phyloP scores from a whole-genome alignment of 2,113 vertebrate species.

The Cyanoderma ruficeps region DNA sequence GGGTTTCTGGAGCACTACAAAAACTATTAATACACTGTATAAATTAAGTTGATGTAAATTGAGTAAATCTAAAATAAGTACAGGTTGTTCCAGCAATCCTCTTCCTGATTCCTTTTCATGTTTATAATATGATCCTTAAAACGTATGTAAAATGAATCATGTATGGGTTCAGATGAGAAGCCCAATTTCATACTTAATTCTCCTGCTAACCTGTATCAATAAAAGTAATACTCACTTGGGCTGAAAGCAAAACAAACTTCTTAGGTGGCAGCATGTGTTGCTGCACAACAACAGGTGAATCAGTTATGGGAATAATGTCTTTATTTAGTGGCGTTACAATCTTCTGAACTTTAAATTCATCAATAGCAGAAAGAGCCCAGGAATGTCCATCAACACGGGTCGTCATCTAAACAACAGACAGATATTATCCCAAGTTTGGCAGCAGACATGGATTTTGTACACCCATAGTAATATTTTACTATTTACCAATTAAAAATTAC shows the following conservation, averaged over 20 bases:
- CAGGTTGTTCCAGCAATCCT: neutral
- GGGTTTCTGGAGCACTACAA: neutral
- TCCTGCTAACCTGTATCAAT: neutral
- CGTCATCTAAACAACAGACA: slow-evolving; percentile 81
- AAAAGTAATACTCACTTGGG: slow-evolving; percentile 79
- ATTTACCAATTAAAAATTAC: neutral
- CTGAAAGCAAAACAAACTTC: slow-evolving; percentile 94
- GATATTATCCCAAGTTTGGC: neutral
- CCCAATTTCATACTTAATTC: neutral
- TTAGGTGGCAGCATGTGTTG: slow-evolving; percentile 91
- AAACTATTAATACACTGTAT: neutral
- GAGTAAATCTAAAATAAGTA: neutral
- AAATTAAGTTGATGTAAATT: neutral
- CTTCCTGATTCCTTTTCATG: neutral
- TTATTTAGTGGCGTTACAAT: slow-evolving; percentile 89
- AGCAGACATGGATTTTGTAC: neutral
- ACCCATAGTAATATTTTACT: neutral
- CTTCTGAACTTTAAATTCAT: slow-evolving; percentile 81
- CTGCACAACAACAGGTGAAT: slow-evolving; percentile 91
- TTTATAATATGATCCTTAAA: neutral
- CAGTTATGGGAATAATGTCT: slow-evolving; percentile 89
- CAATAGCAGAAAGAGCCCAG: slow-evolving; percentile 91
- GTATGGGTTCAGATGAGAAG: neutral
- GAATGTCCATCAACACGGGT: slow-evolving; percentile 91
- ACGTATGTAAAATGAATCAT: neutral